These are phyloP conservation scores for Helicoverpa zea DNA, from an alignment of 1,140 invertebrate species.

Conservation along the genomic window DNA sequence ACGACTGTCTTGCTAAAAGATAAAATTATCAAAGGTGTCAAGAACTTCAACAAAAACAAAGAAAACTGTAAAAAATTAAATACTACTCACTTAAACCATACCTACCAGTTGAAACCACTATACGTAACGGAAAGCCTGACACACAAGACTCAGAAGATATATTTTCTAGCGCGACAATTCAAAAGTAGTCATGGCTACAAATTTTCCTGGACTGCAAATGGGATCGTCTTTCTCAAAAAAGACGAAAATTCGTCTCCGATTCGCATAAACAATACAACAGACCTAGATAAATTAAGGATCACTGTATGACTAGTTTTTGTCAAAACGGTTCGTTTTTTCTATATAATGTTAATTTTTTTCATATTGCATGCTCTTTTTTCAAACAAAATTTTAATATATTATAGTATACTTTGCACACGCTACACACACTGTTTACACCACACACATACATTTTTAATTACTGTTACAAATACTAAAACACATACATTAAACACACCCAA, in stretches of 20 bases:
- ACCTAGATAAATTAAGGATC: not conserved
- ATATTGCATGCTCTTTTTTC: too few species aligned
- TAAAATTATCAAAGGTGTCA: constrained; percentile 3
- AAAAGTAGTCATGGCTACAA: not conserved
- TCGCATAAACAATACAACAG: not conserved
- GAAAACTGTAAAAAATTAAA: not conserved
- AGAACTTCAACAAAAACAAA: constrained; percentile 3
- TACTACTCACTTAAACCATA: not conserved
- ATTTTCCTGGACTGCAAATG: not conserved
- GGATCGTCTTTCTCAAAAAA: not conserved
- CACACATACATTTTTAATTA: too few species aligned
- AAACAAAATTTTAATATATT: too few species aligned
- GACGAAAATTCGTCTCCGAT: not conserved
- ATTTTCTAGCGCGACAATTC: not conserved
- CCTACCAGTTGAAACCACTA: too few species aligned
- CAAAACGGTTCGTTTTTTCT: too few species aligned
- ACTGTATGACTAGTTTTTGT: not conserved
- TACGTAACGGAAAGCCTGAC: not conserved
- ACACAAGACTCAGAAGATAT: not conserved
- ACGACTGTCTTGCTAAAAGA: not conserved
- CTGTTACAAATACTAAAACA: too few species aligned
- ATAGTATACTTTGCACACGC: too few species aligned
- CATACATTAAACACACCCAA: too few species aligned
- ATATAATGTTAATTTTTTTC: too few species aligned
- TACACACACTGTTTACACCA: too few species aligned